Evolutionary conservation across 2,797 vertebrate genomes (phyloP).

Genomic region (Hephaestus fuliginosus): DNA sequence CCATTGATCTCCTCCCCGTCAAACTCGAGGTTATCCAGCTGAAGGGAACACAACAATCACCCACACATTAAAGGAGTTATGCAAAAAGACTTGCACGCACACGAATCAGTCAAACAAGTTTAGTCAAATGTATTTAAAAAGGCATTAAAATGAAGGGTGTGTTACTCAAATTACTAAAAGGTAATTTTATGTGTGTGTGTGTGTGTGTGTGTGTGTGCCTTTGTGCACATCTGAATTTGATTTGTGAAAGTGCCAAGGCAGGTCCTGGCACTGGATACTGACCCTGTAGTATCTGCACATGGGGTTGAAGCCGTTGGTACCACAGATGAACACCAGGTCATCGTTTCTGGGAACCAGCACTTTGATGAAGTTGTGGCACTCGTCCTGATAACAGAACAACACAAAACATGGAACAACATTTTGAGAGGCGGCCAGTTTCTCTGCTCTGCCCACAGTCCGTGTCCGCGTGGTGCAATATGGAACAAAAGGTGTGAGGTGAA

Average conservation of each 20-base stretch:
- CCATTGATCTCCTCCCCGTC: slow-evolving; percentile 99
- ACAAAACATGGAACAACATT: not conserved
- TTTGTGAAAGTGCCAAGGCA: not conserved
- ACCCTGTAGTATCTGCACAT: slow-evolving; percentile 99
- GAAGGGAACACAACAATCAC: slow-evolving; percentile 76
- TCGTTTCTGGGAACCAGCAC: slow-evolving; percentile 98
- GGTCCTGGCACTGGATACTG: slow-evolving; percentile 65
- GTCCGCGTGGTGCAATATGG: not conserved
- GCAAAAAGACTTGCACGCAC: slow-evolving; percentile 9
- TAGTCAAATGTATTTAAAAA: slow-evolving; percentile 16
- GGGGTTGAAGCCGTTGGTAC: slow-evolving; percentile 98
- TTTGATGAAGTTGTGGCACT: slow-evolving; percentile 99
- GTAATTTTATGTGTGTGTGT: slow-evolving; percentile 2
- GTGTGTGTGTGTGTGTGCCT: not conserved
- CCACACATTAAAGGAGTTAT: slow-evolving; percentile 59
- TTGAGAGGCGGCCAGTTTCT: slow-evolving; percentile 23
- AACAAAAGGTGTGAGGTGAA: slow-evolving; percentile 4
- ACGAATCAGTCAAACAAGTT: slow-evolving; percentile 27
- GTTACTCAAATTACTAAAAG: not conserved
- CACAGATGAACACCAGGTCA: slow-evolving; percentile 98
- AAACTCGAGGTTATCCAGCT: slow-evolving; percentile 99
- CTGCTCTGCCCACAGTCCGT: not conserved
- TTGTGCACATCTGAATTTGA: not conserved
- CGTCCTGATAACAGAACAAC: slow-evolving; percentile 87
- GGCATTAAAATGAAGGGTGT: slow-evolving; percentile 1